phyloP scores from a whole-genome alignment of 1,140 invertebrate species.

The Cylas formicarius region DNA sequence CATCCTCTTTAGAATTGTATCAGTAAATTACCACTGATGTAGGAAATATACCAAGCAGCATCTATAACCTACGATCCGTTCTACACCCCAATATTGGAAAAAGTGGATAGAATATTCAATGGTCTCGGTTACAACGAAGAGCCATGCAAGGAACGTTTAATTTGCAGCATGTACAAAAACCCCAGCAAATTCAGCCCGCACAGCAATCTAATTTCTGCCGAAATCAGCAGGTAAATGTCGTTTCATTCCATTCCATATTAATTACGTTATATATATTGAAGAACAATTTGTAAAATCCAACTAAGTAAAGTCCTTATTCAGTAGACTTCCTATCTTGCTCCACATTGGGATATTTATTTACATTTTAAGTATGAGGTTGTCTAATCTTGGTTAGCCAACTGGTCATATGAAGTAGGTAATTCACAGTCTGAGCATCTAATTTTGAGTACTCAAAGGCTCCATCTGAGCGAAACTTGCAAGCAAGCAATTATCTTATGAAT shows the following conservation, averaged over 20 bases:
- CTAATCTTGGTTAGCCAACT: too few species aligned
- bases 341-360: too few species aligned
- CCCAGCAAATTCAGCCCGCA: slow-evolving; percentile 68
- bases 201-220: slow-evolving; percentile 74
- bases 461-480: too few species aligned
- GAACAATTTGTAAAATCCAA: neutral
- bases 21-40: neutral
- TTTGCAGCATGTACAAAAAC: slow-evolving; percentile 77
- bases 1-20: neutral
- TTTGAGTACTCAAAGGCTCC: too few species aligned
- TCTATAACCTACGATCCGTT: slow-evolving; percentile 55
- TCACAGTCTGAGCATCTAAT: too few species aligned
- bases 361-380: too few species aligned
- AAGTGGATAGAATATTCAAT: slow-evolving; percentile 64
- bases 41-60: slow-evolving; percentile 26
- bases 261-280: neutral
- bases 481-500: too few species aligned
- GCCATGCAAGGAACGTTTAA: slow-evolving; percentile 63
- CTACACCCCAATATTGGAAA: slow-evolving; percentile 67
- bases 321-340: too few species aligned
- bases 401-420: too few species aligned
- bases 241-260: neutral
- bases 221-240: slow-evolving; percentile 71
- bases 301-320: too few species aligned
- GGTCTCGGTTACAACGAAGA: slow-evolving; percentile 60